Evolutionary conservation across 2,113 vertebrate genomes (phyloP), one percentile per base, ranked within the genome.

Genomic region (Rostratula benghalensis): DNA sequence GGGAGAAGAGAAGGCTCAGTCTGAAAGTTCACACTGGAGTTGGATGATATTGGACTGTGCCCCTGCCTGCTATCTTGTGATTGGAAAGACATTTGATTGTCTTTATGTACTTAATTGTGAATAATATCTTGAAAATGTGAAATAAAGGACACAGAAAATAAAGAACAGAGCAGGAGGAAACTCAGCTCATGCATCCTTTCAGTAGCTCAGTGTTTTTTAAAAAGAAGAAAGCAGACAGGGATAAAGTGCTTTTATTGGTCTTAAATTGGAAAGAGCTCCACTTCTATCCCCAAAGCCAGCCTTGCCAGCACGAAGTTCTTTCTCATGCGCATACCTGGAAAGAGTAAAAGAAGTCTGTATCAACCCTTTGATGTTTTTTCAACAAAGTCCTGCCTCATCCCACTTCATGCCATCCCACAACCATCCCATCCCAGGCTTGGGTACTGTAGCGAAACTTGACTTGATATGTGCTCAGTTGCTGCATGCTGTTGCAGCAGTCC

Each of bases 401-500:
- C 20, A 13, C 27, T 21, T 39, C 54, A 22, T 13, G 17, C 31
- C 25, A 31, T 37, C 5, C 22, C 11, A 33, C 22, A 16, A 15
- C 59, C 20, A 10, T 12, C 5, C 22, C 10, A 30, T 31, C 21
- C 30, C 41, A 73, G 57, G 19, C 8, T 25, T 48, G 27, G 11
- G 39, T 18, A 11, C 48, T 39, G 53, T 30, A 64, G 35, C 9
- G 69, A 64, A 91, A 63, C 17, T 28, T 60, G 35, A 35, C 10
- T 20, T 51, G 20, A 43, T 2, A 1, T 8, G 24, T 31, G 19
- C 39, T 73, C 1, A 0, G 24, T 63, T 1, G 1, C 43, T 41
- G 25, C 11, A 13, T 54, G n/a, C 15, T 83, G 13, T n/a, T 75
- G 11, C 13, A 56, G 43, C 16, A 23, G 9, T 85, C 39, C 43